Conservation (phyloP, 2,113 vertebrate species). For the Phaethon lepturus region DNA sequence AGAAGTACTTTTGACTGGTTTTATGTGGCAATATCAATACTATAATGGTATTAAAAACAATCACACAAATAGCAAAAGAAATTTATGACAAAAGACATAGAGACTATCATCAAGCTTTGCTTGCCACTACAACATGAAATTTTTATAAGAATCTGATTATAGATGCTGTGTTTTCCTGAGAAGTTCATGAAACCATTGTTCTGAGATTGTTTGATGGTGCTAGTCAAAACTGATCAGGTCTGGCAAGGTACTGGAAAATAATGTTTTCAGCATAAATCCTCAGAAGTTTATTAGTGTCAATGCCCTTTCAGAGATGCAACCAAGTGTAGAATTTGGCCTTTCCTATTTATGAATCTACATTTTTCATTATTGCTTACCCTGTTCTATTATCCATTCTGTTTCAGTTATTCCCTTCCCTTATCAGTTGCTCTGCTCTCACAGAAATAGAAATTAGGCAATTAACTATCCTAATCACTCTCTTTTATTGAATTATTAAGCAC, state of each 20-base stretch:
- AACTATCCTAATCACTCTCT: background rate
- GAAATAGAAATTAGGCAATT: background rate
- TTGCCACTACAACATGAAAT: background rate
- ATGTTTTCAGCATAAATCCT: background rate
- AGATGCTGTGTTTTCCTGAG: background rate
- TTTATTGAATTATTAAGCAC: background rate
- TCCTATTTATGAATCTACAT: background rate
- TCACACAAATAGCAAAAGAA: background rate
- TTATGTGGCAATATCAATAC: background rate
- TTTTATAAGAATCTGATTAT: background rate
- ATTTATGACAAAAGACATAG: background rate
- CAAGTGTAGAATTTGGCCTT: background rate
- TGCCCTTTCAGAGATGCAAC: background rate
- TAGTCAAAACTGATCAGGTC: background rate
- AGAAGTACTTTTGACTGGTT: background rate
- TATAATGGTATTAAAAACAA: background rate
- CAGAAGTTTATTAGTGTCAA: background rate
- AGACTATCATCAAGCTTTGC: background rate
- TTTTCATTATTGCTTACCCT: conserved; percentile 20
- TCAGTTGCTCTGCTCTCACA: background rate
- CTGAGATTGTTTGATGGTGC: background rate
- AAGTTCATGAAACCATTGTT: background rate
- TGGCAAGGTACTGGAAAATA: background rate
- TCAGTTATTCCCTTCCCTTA: background rate
- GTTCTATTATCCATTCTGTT: background rate